These are phyloP conservation scores for Eristalinus aeneus DNA, from an alignment of 2,888 invertebrate genomes.

Conservation along the genomic window DNA sequence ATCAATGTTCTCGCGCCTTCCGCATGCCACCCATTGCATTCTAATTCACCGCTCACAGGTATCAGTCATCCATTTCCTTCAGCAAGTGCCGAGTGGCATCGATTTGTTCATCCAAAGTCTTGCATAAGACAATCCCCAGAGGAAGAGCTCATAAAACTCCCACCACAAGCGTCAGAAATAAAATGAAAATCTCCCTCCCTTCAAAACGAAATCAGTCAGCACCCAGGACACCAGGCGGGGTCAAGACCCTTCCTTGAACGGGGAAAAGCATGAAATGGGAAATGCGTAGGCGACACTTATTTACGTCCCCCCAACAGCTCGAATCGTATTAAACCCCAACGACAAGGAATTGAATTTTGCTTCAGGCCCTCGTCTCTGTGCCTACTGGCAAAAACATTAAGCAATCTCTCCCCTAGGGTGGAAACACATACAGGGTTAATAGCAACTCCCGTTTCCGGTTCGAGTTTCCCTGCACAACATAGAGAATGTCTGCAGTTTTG, in stretches of 20 bases:
- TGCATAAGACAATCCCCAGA: background rate
- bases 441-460: constrained; percentile 13
- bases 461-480: background rate
- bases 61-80: background rate
- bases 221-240: background rate
- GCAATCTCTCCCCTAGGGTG: constrained; percentile 1
- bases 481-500: background rate
- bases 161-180: background rate
- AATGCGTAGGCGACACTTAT: background rate
- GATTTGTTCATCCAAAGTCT: background rate
- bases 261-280: background rate
- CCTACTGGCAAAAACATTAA: constrained; percentile 14
- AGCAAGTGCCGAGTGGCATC: background rate
- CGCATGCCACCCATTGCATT: background rate
- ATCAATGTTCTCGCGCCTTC: background rate
- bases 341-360: background rate
- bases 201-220: background rate
- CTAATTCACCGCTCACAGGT: background rate
- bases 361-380: background rate
- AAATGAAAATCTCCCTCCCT: background rate
- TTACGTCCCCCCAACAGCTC: background rate
- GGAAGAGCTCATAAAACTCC: background rate
- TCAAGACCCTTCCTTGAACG: background rate
- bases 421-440: background rate
- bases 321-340: background rate